Evolutionary conservation across 2,888 invertebrate species (phyloP), one percentile per base, ranked within the genome.

Genomic region (Melitaea athalia): DNA sequence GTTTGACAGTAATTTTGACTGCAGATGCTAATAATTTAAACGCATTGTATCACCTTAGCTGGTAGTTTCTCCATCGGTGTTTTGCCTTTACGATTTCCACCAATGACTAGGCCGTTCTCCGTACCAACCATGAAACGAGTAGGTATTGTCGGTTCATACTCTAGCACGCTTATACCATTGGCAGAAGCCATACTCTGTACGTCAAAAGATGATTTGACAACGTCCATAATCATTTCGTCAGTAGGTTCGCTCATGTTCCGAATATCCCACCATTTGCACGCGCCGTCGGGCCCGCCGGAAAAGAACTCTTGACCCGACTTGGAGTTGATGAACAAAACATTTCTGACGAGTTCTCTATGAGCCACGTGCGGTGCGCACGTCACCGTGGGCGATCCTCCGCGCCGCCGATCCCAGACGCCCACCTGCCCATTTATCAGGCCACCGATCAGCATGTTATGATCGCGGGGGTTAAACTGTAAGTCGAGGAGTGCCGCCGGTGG

Each of bases 301-400:
- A 98, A 98, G 83, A 98, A 98, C 84, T 99, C 99, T 0, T 96
- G 95, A 0, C 98, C 98, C 0, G 97, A 96, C 89, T 99, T 99
- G 0, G 98, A 97, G 83, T 97, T 96, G 68, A 98, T 96, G 96
- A 98, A 99, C 0, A 97, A 86, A 6, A 97, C 95, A 74, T 95
- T 95, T 74, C 96, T 95, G 6, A 97, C 98, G 0, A 97, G 95
- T 88, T 99, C 98, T 42, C 96, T 93, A 84, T 99, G 99, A 68
- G 98, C 97, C 62, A 94, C 94, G 82, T 98, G 97, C 45, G 96
- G 94, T 2, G 95, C 94, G 75, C 96, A 95, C 62, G 94, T 87
- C 75, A 95, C 95, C 0, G 95, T 94, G 0, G 98, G 96, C 75
- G 93, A 93, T 52, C 95, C 94, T 12, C 97, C 96, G 74, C 94